Conservation (phyloP, 1,140 invertebrate species). For the Drosophila bifasciata region DNA sequence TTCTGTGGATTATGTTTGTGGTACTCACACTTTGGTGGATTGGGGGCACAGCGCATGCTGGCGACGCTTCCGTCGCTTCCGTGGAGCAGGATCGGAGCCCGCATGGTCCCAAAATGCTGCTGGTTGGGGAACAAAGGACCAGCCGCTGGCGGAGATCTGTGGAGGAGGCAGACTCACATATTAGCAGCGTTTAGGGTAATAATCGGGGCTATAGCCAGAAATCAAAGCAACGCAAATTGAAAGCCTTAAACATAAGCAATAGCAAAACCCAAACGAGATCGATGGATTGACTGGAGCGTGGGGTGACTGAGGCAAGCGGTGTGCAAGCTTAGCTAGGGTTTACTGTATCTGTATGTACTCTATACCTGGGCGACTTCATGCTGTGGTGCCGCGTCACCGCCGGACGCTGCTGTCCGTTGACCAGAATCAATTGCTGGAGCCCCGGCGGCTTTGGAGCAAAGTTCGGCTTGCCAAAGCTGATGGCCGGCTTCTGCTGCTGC, state of each 20-base stretch:
- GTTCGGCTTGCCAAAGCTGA: constrained; percentile 83
- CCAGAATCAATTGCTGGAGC: constrained; percentile 73
- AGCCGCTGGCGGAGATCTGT: constrained; percentile 77
- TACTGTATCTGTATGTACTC: constrained; percentile 10
- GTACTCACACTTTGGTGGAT: constrained; percentile 74
- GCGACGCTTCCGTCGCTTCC: constrained; percentile 57
- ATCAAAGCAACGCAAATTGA: neutral
- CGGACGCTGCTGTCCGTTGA: constrained; percentile 77
- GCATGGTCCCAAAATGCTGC: constrained; percentile 81
- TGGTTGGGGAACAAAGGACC: constrained; percentile 73
- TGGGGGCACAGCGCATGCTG: constrained; percentile 71
- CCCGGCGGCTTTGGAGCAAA: constrained; percentile 83
- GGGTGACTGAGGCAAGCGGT: constrained; percentile 15
- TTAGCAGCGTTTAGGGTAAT: neutral
- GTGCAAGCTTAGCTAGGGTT: constrained; percentile 17
- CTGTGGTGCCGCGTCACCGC: constrained; percentile 81
- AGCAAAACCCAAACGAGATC: constrained; percentile 22
- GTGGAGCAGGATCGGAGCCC: constrained; percentile 66
- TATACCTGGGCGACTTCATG: constrained; percentile 84
- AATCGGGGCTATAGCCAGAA: too few species aligned
- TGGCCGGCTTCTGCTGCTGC: constrained; percentile 59
- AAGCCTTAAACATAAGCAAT: constrained; percentile 15
- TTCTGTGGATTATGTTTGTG: too few species aligned
- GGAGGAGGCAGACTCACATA: neutral
- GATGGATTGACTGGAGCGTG: constrained; percentile 21